Evolutionary conservation across 2,113 vertebrate species (phyloP).

Genomic region (Brevimyrus niger): DNA sequence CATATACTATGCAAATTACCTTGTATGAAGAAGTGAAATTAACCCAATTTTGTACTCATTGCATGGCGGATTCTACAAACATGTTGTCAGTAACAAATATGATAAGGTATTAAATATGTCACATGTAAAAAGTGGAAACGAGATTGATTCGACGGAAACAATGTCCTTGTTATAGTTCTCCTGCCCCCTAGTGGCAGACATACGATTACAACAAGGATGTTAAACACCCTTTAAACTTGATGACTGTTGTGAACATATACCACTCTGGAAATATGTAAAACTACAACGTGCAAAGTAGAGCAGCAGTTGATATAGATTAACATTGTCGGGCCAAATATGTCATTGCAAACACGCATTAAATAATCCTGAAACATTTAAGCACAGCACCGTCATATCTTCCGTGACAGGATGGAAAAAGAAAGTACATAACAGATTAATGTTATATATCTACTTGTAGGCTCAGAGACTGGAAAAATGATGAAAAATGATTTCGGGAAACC

Average conservation of each 20-base stretch:
- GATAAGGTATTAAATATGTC: background rate
- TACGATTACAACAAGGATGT: background rate
- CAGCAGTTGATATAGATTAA: background rate
- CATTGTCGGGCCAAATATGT: background rate
- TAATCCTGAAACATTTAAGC: background rate
- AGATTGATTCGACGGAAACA: background rate
- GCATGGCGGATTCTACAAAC: background rate
- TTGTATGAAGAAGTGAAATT: background rate
- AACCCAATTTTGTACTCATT: background rate
- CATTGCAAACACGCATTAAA: background rate
- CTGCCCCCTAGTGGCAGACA: slow-evolving; percentile 61
- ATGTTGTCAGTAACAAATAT: slow-evolving; percentile 4
- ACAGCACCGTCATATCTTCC: background rate
- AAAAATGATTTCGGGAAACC: slow-evolving; percentile 77
- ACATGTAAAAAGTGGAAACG: background rate
- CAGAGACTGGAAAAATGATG: slow-evolving; percentile 70
- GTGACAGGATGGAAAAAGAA: background rate
- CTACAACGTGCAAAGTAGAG: too few species aligned
- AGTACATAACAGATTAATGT: background rate
- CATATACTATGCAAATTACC: background rate
- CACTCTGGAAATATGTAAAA: background rate
- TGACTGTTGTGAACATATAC: background rate
- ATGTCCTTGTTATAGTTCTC: slow-evolving; percentile 18
- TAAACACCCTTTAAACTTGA: background rate
- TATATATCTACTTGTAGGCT: background rate